Percentiles rank a stretch among this genome's conserved stretches.
Conservation (phyloP, 2,797 vertebrate species). For the Falco naumanni region DNA sequence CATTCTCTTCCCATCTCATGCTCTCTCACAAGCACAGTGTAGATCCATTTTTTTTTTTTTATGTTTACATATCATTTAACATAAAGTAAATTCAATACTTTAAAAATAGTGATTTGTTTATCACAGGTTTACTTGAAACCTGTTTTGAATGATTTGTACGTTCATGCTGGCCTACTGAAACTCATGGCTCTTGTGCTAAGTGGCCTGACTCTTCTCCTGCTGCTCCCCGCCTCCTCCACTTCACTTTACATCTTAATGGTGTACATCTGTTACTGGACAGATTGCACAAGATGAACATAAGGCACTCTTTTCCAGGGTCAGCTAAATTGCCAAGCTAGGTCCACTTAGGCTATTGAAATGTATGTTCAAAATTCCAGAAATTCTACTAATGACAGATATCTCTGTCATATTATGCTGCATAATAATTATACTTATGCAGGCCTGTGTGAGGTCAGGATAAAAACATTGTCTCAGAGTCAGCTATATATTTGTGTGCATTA, state of each 20-base stretch:
- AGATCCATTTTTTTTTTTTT: background rate
- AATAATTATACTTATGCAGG: slow-evolving; percentile 47
- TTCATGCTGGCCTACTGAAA: background rate
- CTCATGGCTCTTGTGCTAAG: slow-evolving; percentile 46
- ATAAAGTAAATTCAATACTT: background rate
- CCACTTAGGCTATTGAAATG: slow-evolving; percentile 70
- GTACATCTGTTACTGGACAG: slow-evolving; percentile 75
- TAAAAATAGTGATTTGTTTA: slow-evolving; percentile 40
- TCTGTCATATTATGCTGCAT: slow-evolving; percentile 66
- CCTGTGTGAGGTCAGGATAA: slow-evolving; percentile 33
- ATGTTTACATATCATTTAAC: slow-evolving; percentile 36
- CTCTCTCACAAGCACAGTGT: background rate
- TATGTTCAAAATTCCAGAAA: slow-evolving; percentile 70
- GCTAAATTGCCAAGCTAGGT: slow-evolving; percentile 71
- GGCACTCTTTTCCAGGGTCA: slow-evolving; percentile 73
- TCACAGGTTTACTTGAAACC: slow-evolving; percentile 10
- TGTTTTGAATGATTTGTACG: background rate
- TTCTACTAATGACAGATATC: slow-evolving; percentile 67
- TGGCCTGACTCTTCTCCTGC: slow-evolving; percentile 67
- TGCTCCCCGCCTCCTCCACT: slow-evolving; percentile 63
- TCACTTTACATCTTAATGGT: slow-evolving; percentile 71
- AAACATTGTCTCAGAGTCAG: background rate
- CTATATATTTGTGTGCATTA: background rate
- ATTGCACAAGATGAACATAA: slow-evolving; percentile 75
- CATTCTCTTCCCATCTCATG: background rate